A percentile compares a stretch with the other conserved stretches of the same genome.
Evolutionary conservation across 1,140 invertebrate species (phyloP).

Genomic region (Leptinotarsa lineolata): DNA sequence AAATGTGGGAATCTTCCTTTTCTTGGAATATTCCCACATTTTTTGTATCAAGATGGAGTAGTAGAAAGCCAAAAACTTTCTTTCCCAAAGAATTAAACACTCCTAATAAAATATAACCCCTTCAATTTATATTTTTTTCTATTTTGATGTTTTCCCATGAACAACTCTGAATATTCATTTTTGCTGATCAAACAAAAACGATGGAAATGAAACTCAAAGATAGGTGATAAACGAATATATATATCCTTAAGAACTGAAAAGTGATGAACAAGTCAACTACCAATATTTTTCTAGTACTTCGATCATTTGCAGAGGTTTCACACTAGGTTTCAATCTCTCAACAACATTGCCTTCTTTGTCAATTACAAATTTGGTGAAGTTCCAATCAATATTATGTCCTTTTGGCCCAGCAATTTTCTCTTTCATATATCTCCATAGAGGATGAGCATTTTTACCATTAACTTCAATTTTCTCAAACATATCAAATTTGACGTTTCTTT

Average conservation of each 20-base stretch:
- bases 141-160: no score
- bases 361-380: constrained; percentile 95
- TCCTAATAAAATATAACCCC: no score
- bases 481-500: constrained; percentile 78
- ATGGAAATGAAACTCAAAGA: no score
- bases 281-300: constrained; percentile 70
- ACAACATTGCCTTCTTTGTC: constrained; percentile 85
- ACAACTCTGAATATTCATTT: no score
- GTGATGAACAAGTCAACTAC: constrained; percentile 19
- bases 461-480: constrained; percentile 82
- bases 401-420: constrained; percentile 60
- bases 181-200: no score
- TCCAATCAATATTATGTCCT: constrained; percentile 89
- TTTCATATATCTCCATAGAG: constrained; percentile 80
- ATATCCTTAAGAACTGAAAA: constrained; percentile 4
- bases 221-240: not conserved
- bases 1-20: no score
- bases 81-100: no score
- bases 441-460: constrained; percentile 83
- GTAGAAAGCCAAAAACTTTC: no score
- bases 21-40: no score
- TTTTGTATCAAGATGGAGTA: no score
- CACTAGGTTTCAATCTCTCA: constrained; percentile 75
- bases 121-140: no score
- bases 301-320: constrained; percentile 70